Base-by-base conservation (phyloP, 1,140 invertebrate genomes). In the Vanessa tameamea region DNA sequence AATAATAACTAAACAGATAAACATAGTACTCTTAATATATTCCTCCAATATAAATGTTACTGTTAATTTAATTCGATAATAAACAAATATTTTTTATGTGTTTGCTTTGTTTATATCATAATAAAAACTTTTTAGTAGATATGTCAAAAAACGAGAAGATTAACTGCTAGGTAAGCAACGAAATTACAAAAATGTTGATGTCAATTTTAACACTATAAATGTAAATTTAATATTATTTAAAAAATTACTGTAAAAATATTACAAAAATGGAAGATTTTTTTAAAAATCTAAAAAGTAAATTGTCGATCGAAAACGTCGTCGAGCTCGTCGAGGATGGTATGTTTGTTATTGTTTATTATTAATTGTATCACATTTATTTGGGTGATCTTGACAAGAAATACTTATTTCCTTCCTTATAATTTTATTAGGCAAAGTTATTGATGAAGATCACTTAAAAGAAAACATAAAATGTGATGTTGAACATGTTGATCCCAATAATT, bases 241-340 rank as follows among this genome's bases (percentile, higher is more conserved):
- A 43, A 43, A 43, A 43, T 9, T 43, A 43, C 37, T 9, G 1
- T 43, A 43, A 37, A 37, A 2, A 31, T 3, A 50, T 4, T n/a
- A 48, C 23, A 65, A 50, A 7, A 1, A 88, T 88, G 87, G 87
- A 88, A 12, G 79, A 81, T 13, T 84, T 87, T 74, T 75, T 87
- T 9, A 78, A 82, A 37, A 87, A 78, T 68, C 69, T 87, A 20
- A 87, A 83, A 53, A 50, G 70, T n/a, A 75, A 70, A 61, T 75
- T 75, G 20, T 77, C 80, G 20, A 73, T 79, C 9, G 81, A 82
- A 53, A 82, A 82, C 16, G 72, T 83, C 2, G 72, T 84, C 8
- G 77, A 81, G n/a, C 69, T 78, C 43, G 78, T 82, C 64, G 81
- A 81, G 37, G 37, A 43, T 1, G 37, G 37, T 43, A 43, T 6